Percentiles rank a stretch among this genome's conserved stretches.
These are phyloP conservation scores for Mesorhabditis belari DNA, from an alignment of 2,888 invertebrate genomes.

Conservation along the genomic window DNA sequence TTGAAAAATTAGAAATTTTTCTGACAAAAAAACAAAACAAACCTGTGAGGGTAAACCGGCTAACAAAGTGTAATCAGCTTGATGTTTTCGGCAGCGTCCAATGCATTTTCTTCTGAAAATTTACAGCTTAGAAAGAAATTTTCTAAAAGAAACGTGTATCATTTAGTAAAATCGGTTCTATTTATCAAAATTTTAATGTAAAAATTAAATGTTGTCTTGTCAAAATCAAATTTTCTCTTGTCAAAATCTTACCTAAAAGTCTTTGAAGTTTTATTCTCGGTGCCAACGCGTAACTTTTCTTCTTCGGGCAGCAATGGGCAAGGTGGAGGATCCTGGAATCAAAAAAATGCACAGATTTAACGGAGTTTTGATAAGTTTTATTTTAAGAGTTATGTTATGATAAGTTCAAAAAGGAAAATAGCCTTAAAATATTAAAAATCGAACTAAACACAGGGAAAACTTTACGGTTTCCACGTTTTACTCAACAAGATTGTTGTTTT, in stretches of 20 bases:
- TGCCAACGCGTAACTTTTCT: slow-evolving; percentile 85
- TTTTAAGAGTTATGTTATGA: neutral
- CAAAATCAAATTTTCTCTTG: neutral
- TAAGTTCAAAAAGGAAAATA: neutral
- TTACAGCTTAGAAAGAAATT: too few species aligned
- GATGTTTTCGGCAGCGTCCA: slow-evolving; percentile 82
- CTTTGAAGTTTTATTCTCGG: slow-evolving; percentile 63
- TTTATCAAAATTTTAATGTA: neutral
- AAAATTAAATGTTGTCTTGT: neutral
- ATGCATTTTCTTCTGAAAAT: slow-evolving; percentile 73
- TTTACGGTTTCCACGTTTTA: too few species aligned
- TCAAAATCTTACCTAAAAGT: slow-evolving; percentile 26
- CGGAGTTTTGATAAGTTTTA: neutral
- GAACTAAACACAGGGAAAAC: too few species aligned
- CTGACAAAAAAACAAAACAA: too few species aligned
- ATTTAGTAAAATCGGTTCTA: too few species aligned
- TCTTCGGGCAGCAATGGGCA: slow-evolving; percentile 86
- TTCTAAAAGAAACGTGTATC: neutral
- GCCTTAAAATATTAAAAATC: too few species aligned
- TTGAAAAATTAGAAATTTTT: too few species aligned
- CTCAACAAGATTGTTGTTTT: too few species aligned
- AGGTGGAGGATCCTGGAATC: slow-evolving; percentile 55
- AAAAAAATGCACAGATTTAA: neutral
- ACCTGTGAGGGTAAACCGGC: slow-evolving; percentile 78
- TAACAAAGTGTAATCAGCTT: slow-evolving; percentile 86